A percentile compares a stretch with the other conserved stretches of the same genome.
Conservation (phyloP, 2,888 invertebrate species). For the Plusia festucae region DNA sequence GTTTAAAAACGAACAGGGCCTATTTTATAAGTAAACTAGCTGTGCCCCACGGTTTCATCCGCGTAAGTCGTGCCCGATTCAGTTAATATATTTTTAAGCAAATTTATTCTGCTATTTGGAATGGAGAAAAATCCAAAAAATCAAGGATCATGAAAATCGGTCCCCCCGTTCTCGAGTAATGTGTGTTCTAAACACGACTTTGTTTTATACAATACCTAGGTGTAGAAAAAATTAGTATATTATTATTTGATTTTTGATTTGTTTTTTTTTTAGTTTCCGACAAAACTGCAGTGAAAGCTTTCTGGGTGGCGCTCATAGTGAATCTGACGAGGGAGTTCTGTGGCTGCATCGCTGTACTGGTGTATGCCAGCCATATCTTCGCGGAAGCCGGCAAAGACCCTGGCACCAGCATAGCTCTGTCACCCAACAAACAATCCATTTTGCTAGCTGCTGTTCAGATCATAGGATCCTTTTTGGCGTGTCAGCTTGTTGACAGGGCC, state of each 20-base stretch:
- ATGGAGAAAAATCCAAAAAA: too few species aligned
- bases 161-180: too few species aligned
- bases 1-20: too few species aligned
- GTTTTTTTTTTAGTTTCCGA: slow-evolving; percentile 71
- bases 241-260: slow-evolving; percentile 2
- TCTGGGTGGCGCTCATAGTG: slow-evolving; percentile 84
- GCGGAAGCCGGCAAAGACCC: slow-evolving; percentile 75
- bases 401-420: slow-evolving; percentile 71
- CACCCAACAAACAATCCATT: slow-evolving; percentile 84
- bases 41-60: too few species aligned
- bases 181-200: too few species aligned
- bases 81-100: too few species aligned
- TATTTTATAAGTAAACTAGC: too few species aligned
- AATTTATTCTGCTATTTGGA: too few species aligned
- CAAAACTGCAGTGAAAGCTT: slow-evolving; percentile 81
- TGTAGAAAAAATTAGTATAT: too few species aligned
- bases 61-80: too few species aligned
- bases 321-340: slow-evolving; percentile 84
- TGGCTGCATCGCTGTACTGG: slow-evolving; percentile 84
- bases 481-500: slow-evolving; percentile 81
- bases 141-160: too few species aligned
- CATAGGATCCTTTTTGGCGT: slow-evolving; percentile 82
- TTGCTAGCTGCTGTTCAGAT: slow-evolving; percentile 83
- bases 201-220: too few species aligned
- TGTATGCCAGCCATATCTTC: slow-evolving; percentile 86